These are phyloP conservation scores for Chascanopsetta lugubris DNA, from an alignment of 2,113 vertebrate genomes.

Conservation along the genomic window DNA sequence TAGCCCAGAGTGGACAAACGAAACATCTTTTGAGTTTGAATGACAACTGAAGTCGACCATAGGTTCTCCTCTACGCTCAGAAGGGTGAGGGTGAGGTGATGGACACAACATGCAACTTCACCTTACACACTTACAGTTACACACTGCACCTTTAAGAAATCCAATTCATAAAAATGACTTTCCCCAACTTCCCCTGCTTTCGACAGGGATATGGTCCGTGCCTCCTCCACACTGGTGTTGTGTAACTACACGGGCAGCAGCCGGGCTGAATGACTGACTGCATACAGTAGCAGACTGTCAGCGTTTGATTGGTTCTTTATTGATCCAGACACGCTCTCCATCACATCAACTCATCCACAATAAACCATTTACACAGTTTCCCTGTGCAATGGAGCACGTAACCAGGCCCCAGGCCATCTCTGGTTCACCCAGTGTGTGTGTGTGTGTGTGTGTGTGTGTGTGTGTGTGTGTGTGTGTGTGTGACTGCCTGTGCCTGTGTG, in stretches of 20 bases:
- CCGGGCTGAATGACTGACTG: slow-evolving; percentile 74
- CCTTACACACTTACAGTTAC: too few species aligned
- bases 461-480: slow-evolving; percentile 69
- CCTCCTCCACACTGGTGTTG: slow-evolving; percentile 65
- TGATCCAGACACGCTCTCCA: slow-evolving; percentile 84
- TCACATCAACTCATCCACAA: slow-evolving; percentile 87
- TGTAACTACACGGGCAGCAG: slow-evolving; percentile 51
- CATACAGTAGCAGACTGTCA: slow-evolving; percentile 79
- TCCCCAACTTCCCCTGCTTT: slow-evolving; percentile 28
- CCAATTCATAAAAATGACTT: slow-evolving; percentile 18
- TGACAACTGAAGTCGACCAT: too few species aligned
- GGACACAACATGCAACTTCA: too few species aligned
- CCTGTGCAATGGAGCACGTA: slow-evolving; percentile 81
- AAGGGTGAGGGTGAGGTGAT: too few species aligned
- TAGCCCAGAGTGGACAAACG: too few species aligned
- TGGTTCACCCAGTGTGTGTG: slow-evolving; percentile 35
- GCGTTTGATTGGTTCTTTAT: slow-evolving; percentile 84
- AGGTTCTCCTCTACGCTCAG: too few species aligned
- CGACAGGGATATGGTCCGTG: slow-evolving; percentile 43
- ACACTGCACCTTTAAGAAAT: not conserved
- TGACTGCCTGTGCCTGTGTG: slow-evolving; percentile 11
- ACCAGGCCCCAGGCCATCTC: slow-evolving; percentile 81
- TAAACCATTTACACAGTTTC: slow-evolving; percentile 87
- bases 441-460: slow-evolving; percentile 50
- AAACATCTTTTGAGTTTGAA: too few species aligned